These are phyloP conservation scores for Anarhynchus alexandrinus DNA, from an alignment of 2,113 vertebrate genomes.

Conservation along the genomic window DNA sequence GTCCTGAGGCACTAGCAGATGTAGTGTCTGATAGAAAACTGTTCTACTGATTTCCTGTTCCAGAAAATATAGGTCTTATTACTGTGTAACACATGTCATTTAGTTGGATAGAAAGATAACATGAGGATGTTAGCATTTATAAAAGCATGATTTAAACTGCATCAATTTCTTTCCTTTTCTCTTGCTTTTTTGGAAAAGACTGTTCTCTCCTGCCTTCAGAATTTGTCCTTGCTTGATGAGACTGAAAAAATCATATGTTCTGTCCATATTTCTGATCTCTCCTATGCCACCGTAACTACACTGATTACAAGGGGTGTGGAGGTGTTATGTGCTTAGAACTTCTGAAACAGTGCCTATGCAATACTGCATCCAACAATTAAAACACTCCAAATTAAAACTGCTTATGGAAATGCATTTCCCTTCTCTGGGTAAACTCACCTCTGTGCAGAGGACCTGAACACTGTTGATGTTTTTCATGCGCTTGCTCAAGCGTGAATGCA, in stretches of 20 bases:
- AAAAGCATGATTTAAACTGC: neutral
- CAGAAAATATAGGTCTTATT: constrained; percentile 18
- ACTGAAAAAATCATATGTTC: neutral
- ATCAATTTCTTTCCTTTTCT: neutral
- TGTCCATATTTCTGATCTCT: neutral
- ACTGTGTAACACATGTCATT: neutral
- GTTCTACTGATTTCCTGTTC: constrained; percentile 4
- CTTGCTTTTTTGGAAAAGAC: neutral
- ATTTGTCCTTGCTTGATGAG: neutral
- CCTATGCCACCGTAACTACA: neutral
- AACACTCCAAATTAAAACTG: neutral
- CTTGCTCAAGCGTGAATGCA: neutral
- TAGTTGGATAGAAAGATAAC: neutral
- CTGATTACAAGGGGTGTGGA: neutral
- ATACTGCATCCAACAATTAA: neutral
- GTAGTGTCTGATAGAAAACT: constrained; percentile 51
- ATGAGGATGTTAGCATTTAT: neutral
- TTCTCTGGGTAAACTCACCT: neutral
- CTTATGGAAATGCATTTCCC: neutral
- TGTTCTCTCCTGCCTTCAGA: neutral
- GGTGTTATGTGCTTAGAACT: neutral
- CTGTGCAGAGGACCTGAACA: neutral
- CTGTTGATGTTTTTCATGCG: neutral
- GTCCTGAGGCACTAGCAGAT: constrained; percentile 33
- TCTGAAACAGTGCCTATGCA: neutral